A percentile compares a stretch with the other conserved stretches of the same genome.
Evolutionary conservation across 2,888 invertebrate genomes (phyloP).

Genomic region (Nomada goodeniana): DNA sequence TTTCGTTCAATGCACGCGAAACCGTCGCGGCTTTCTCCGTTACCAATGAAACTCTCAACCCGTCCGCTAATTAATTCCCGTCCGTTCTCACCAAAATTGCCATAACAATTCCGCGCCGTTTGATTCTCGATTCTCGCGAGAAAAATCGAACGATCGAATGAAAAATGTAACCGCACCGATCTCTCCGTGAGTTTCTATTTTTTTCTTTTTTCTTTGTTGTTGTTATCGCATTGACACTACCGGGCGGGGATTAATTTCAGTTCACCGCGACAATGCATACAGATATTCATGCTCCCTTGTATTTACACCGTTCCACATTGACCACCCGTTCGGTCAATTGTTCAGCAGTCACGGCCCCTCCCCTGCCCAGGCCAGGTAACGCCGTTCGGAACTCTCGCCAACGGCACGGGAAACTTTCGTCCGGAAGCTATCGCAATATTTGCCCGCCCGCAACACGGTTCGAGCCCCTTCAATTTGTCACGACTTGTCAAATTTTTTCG

Average conservation of each 20-base stretch:
- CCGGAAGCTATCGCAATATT: slow-evolving; percentile 45
- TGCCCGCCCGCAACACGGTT: slow-evolving; percentile 38
- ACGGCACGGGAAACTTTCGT: slow-evolving; percentile 43
- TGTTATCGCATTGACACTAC: slow-evolving; percentile 61
- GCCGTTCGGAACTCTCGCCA: background rate
- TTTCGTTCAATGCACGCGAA: too few relatives aligned
- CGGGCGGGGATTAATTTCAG: slow-evolving; percentile 67
- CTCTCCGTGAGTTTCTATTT: too few relatives aligned
- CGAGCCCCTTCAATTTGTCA: slow-evolving; percentile 74
- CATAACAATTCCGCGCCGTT: slow-evolving; percentile 30
- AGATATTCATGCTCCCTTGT: slow-evolving; percentile 40
- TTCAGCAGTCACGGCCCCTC: slow-evolving; percentile 37
- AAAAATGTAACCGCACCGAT: slow-evolving; percentile 25
- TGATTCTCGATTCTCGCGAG: slow-evolving; percentile 4
- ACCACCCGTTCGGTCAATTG: slow-evolving; percentile 49
- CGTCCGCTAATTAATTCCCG: background rate
- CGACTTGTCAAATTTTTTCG: slow-evolving; percentile 72
- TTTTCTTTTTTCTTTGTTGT: slow-evolving; percentile 27
- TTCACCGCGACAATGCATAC: slow-evolving; percentile 37
- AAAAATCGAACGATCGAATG: background rate
- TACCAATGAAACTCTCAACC: too few relatives aligned
- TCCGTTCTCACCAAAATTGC: background rate
- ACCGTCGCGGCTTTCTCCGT: too few relatives aligned
- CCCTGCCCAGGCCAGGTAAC: background rate
- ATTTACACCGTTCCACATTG: slow-evolving; percentile 15